Evolutionary conservation across 2,888 invertebrate species (phyloP).

Genomic region (Synanthedon tipuliformis): DNA sequence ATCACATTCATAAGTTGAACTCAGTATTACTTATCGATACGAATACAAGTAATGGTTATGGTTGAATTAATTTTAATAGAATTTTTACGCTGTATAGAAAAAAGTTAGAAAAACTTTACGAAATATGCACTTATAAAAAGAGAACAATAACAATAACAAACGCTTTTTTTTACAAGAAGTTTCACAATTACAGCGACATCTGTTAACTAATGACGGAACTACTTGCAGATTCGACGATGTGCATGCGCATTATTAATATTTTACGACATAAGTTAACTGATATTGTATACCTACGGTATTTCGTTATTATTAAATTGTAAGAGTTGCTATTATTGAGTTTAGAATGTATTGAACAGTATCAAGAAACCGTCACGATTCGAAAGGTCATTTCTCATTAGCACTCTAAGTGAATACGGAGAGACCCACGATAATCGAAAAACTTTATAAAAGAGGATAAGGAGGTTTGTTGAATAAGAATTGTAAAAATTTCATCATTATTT

Average conservation of each 20-base stretch:
- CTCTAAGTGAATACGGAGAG: conserved; percentile 33
- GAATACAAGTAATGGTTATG: conserved; percentile 64
- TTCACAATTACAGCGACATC: conserved; percentile 33
- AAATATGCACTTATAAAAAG: conserved; percentile 52
- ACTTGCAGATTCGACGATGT: conserved; percentile 21
- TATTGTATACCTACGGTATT: neutral
- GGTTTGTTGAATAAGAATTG: neutral
- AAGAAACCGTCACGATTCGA: conserved; percentile 52
- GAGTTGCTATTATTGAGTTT: conserved; percentile 26
- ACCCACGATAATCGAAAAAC: conserved; percentile 11
- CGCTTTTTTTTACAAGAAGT: conserved; percentile 11
- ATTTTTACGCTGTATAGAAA: conserved; percentile 67
- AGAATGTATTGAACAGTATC: conserved; percentile 53
- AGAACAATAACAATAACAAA: conserved; percentile 51
- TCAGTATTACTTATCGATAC: conserved; percentile 67
- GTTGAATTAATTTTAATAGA: conserved; percentile 69
- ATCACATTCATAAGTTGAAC: conserved; percentile 67
- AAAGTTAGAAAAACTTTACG: conserved; percentile 45
- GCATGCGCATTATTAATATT: conserved; percentile 36
- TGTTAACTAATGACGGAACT: conserved; percentile 30
- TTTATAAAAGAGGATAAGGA: neutral
- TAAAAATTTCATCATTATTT: too few species aligned
- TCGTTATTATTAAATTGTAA: conserved; percentile 34
- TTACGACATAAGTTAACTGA: neutral
- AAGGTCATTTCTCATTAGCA: conserved; percentile 49